These are phyloP conservation scores for Diabrotica virgifera DNA, from an alignment of 1,140 invertebrate species.

Conservation along the genomic window DNA sequence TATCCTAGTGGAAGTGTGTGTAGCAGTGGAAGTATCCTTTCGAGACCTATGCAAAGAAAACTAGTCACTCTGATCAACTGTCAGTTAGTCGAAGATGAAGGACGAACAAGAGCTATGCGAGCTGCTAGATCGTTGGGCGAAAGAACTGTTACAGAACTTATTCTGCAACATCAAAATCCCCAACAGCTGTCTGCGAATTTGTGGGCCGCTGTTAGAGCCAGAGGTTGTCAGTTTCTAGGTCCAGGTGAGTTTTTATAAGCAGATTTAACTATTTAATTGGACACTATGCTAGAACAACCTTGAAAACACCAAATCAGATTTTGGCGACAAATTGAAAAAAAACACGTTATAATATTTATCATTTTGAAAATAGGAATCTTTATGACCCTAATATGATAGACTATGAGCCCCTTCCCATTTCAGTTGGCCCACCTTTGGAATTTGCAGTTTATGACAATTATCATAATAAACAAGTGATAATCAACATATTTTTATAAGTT, in stretches of 20 bases:
- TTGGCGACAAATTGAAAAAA: too few species aligned
- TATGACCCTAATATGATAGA: too few species aligned
- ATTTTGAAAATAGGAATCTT: too few species aligned
- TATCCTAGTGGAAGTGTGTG: conserved; percentile 42
- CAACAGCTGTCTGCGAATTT: conserved; percentile 89
- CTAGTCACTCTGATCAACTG: conserved; percentile 89
- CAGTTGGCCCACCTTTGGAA: too few species aligned
- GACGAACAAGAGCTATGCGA: conserved; percentile 73
- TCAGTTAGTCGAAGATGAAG: conserved; percentile 87
- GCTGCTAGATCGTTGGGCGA: conserved; percentile 90
- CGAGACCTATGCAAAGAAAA: conserved; percentile 90
- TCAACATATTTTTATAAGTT: too few species aligned
- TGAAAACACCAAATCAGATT: too few species aligned
- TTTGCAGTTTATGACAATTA: too few species aligned
- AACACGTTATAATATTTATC: too few species aligned
- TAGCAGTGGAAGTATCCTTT: conserved; percentile 39
- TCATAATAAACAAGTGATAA: too few species aligned
- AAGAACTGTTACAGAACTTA: conserved; percentile 90
- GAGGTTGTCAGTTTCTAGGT: conserved; percentile 98
- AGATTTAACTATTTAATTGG: not conserved
- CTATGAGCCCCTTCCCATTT: too few species aligned
- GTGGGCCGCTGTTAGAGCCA: conserved; percentile 94
- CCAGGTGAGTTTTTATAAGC: conserved; percentile 64
- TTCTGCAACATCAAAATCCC: conserved; percentile 91
- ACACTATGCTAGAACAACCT: too few species aligned